phyloP scores from a whole-genome alignment of 2,797 vertebrate genomes.

The Tenualosa ilisha region DNA sequence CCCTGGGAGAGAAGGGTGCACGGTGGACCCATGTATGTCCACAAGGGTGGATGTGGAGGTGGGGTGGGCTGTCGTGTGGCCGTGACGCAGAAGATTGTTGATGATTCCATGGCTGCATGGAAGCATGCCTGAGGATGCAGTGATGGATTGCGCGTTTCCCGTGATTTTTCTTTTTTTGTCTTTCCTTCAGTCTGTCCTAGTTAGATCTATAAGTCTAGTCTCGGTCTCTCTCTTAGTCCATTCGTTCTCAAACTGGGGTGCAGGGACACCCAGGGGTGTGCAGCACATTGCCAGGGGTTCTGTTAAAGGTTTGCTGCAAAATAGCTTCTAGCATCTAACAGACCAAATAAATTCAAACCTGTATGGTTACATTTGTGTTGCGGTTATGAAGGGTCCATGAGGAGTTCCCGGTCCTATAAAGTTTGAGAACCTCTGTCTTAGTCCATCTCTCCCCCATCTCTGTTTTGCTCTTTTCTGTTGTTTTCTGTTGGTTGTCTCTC shows the following conservation, averaged over 20 bases:
- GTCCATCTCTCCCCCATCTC: conserved; percentile 23
- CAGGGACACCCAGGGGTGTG: too few species aligned
- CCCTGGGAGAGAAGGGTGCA: background rate
- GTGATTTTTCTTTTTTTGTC: conserved; percentile 21
- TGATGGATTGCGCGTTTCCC: conserved; percentile 62
- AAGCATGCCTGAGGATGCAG: conserved; percentile 58
- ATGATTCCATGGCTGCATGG: conserved; percentile 48
- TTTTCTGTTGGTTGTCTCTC: background rate
- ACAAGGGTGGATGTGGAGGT: background rate
- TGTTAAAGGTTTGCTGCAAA: too few species aligned
- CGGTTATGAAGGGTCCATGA: too few species aligned
- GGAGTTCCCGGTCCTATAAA: too few species aligned
- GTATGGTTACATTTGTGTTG: too few species aligned
- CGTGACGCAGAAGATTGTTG: conserved; percentile 23
- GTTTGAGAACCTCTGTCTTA: background rate
- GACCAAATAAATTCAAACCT: too few species aligned
- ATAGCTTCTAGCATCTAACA: too few species aligned
- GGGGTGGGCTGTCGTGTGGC: background rate
- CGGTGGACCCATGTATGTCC: background rate
- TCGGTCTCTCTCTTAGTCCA: background rate
- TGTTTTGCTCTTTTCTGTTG: conserved; percentile 26
- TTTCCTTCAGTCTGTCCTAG: background rate
- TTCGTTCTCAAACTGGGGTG: too few species aligned
- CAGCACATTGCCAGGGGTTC: too few species aligned
- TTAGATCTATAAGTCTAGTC: background rate